A percentile compares a stretch with the other conserved stretches of the same genome.
phyloP scores from a whole-genome alignment of 2,888 invertebrate genomes.

The Ligdia adustata region DNA sequence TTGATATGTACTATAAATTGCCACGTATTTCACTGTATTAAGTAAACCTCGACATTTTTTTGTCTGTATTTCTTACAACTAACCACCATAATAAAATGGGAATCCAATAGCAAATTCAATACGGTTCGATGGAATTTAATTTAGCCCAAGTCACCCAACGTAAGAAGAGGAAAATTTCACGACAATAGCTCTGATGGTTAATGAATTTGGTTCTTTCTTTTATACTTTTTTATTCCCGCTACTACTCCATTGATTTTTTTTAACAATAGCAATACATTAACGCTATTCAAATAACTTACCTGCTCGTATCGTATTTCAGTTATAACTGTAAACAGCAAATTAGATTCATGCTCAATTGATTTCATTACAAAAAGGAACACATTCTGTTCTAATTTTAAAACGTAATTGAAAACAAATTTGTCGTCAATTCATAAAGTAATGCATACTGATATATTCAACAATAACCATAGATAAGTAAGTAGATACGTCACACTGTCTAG shows the following conservation, averaged over 20 bases:
- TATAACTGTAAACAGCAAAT: constrained; percentile 9
- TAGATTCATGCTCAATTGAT: constrained; percentile 8
- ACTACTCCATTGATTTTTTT: constrained; percentile 4
- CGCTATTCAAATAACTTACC: constrained; percentile 7
- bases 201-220: constrained; percentile 10
- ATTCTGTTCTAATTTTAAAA: neutral
- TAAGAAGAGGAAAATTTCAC: constrained; percentile 14
- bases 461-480: constrained; percentile 26
- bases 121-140: constrained; percentile 21
- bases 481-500: constrained; percentile 35
- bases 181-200: constrained; percentile 14
- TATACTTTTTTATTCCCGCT: neutral
- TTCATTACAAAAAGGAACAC: neutral
- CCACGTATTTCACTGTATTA: too few species aligned
- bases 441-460: constrained; percentile 15
- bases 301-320: too few species aligned
- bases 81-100: constrained; percentile 1
- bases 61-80: too few species aligned
- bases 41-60: too few species aligned
- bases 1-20: too few species aligned
- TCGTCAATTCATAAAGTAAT: constrained; percentile 1
- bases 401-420: constrained; percentile 2
- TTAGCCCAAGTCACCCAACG: constrained; percentile 2
- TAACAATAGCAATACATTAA: constrained; percentile 9
- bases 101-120: constrained; percentile 18